Evolutionary conservation across 1,140 invertebrate species (phyloP), one percentile per base, ranked within the genome.

Genomic region (Brachionus asplanchnoidis): DNA sequence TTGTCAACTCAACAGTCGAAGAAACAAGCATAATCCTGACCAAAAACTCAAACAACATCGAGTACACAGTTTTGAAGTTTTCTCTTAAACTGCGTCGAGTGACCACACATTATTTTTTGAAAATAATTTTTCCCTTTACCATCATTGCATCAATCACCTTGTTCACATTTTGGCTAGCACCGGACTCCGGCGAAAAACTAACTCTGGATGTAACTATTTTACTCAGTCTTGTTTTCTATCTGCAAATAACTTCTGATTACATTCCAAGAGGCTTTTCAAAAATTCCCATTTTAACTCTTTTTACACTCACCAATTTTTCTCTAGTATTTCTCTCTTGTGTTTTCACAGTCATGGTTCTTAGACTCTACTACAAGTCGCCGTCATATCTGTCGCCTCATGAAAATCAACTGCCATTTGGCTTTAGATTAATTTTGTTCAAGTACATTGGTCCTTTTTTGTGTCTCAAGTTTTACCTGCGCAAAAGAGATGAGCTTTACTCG

Each of bases 91-190:
- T 84, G 32, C 36, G 60, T 28, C 32, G 82, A 20, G 60, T 46
- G 11, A 50, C 44, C 1, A 70, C 40, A 28, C 53, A 84, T 73
- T 84, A 84, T 44, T 68, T 84, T 70, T 23, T 84, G 2, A 84
- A 84, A 84, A 84, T 84, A 46, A 84, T 84, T 17, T 70, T 84
- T 26, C 82, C 82, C 5, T 84, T 70, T 56, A 84, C 65, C 23
- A 68, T 84, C 2, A 68, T 84, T 46, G 60, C 82, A 9, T 68
- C 23, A 5, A 68, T 84, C 11, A 84, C 82, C 7, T 32, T 84
- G 17, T 84, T 84, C 20, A 70, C 82, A 4, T 84, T 84, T 73
- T 84, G 60, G 60, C 36, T 84, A 12, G 60, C 82, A 17, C 82
- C 82, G 1, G 60, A 84, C n/a, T 68, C 82, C 6, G 79, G 79